These are phyloP conservation scores for Cryptoleucopteryx plumbea DNA, from an alignment of 2,113 vertebrate species.

Conservation along the genomic window DNA sequence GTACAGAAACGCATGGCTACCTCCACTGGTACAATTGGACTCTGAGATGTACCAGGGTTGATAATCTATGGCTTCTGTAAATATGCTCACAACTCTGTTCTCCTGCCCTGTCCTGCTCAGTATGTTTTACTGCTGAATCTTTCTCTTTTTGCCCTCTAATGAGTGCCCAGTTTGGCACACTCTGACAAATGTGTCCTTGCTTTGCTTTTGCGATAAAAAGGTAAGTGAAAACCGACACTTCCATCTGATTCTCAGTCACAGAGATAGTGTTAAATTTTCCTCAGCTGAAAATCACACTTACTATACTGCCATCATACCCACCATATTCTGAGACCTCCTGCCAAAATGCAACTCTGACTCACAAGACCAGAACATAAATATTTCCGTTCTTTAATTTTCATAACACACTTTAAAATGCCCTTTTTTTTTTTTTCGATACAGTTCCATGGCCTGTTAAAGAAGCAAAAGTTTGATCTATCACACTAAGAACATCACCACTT, in stretches of 20 bases:
- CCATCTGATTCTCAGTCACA: not conserved
- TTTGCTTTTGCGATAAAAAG: not conserved
- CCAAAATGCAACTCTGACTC: conserved; percentile 29
- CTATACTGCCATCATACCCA: not conserved
- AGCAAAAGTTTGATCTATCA: not conserved
- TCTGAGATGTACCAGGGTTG: not conserved
- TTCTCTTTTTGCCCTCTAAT: conserved; percentile 1
- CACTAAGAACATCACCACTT: not conserved
- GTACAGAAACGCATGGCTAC: not conserved
- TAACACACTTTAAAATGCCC: not conserved
- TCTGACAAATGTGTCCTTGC: not conserved
- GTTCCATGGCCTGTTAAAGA: not conserved
- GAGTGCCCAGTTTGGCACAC: not conserved
- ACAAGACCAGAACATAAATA: conserved; percentile 31
- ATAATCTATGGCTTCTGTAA: not conserved
- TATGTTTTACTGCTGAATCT: not conserved
- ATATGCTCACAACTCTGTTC: not conserved
- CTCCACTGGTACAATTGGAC: not conserved
- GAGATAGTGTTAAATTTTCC: not conserved
- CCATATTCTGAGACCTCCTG: not conserved
- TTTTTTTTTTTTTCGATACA: not conserved
- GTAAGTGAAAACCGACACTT: not conserved
- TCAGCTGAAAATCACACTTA: conserved; percentile 15
- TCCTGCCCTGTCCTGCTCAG: not conserved
- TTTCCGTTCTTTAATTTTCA: conserved; percentile 34